These are phyloP conservation scores for Platycercus adscitus DNA, from an alignment of 2,113 vertebrate species.

Conservation along the genomic window DNA sequence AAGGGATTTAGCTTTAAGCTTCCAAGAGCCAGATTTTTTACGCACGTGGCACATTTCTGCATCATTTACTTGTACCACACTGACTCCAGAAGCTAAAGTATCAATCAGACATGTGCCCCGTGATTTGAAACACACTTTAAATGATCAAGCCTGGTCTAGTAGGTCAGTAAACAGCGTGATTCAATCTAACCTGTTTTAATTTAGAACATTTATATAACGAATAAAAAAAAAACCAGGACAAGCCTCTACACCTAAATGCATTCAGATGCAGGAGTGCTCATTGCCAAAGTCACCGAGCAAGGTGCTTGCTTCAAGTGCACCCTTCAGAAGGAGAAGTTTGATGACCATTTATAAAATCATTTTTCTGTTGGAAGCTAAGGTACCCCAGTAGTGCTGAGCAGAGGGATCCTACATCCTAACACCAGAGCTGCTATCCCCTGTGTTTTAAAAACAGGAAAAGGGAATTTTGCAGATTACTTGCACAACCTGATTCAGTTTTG, in stretches of 20 bases:
- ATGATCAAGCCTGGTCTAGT: constrained; percentile 57
- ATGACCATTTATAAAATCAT: background rate
- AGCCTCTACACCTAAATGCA: constrained; percentile 30
- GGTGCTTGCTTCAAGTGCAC: background rate
- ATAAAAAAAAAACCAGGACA: constrained; percentile 68
- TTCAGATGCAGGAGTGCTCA: background rate
- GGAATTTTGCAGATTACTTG: background rate
- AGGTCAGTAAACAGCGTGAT: constrained; percentile 72
- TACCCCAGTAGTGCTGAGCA: background rate
- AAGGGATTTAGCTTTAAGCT: constrained; percentile 70
- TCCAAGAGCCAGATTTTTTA: constrained; percentile 26
- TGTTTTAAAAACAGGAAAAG: background rate
- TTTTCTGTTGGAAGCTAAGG: background rate
- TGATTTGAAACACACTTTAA: constrained; percentile 69
- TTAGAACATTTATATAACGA: constrained; percentile 77
- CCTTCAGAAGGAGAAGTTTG: background rate
- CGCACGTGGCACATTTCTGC: constrained; percentile 57
- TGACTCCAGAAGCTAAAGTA: constrained; percentile 39
- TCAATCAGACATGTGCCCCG: constrained; percentile 51
- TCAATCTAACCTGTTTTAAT: constrained; percentile 80
- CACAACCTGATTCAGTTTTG: background rate
- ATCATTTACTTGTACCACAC: background rate
- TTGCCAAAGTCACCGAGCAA: background rate
- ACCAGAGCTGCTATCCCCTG: background rate
- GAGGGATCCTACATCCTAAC: background rate